Percentiles rank a stretch among this genome's conserved stretches.
Evolutionary conservation across 2,888 invertebrate species (phyloP).

Genomic region (Metallyticus violacea): DNA sequence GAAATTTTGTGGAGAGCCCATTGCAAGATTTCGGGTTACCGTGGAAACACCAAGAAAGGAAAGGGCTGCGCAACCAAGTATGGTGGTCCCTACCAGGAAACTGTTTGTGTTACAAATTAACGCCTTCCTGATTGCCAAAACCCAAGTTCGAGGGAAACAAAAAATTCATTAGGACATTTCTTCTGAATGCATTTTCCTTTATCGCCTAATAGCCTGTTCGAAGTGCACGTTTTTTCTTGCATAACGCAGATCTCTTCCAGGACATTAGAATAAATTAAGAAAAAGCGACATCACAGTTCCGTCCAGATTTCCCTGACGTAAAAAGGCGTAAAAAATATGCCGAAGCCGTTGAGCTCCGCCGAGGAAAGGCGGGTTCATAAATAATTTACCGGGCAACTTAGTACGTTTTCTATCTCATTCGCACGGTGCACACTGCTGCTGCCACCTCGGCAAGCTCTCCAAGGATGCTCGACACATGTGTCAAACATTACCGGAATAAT

Average conservation of each 20-base stretch:
- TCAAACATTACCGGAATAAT: background rate
- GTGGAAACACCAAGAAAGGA: too few species aligned
- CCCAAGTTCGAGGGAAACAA: too few species aligned
- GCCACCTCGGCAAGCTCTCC: background rate
- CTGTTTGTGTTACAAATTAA: too few species aligned
- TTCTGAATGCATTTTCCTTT: too few species aligned
- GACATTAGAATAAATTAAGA: background rate
- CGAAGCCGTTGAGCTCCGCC: background rate
- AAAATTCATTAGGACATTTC: too few species aligned
- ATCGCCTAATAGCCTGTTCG: too few species aligned
- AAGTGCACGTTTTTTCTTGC: background rate
- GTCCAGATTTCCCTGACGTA: background rate
- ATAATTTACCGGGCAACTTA: slow-evolving; percentile 33
- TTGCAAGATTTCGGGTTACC: too few species aligned
- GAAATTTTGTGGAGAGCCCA: too few species aligned
- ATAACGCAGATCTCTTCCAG: background rate
- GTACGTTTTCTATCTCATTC: slow-evolving; percentile 21
- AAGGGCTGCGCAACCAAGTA: too few species aligned
- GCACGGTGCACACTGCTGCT: background rate
- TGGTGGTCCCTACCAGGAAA: too few species aligned
- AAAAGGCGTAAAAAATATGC: background rate
- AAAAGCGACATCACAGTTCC: background rate
- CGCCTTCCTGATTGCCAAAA: too few species aligned
- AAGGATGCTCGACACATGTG: background rate
- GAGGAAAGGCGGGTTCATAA: slow-evolving; percentile 30